A percentile compares a stretch with the other conserved stretches of the same genome.
Evolutionary conservation across 2,888 invertebrate genomes (phyloP).

Genomic region (Homarus gammarus): DNA sequence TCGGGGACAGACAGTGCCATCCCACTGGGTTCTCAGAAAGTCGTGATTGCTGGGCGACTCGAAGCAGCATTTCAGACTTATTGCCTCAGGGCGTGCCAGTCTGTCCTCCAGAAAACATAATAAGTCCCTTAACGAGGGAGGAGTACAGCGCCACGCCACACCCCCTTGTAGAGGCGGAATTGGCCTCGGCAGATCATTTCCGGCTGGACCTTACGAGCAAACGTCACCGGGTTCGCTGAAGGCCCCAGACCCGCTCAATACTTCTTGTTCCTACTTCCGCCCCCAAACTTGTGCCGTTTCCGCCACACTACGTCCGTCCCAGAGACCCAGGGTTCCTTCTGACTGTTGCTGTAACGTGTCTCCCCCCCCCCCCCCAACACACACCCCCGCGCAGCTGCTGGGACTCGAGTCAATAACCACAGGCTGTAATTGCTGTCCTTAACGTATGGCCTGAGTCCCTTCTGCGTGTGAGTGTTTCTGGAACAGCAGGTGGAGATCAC

Average conservation of each 20-base stretch:
- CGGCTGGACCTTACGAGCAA: slow-evolving; percentile 29
- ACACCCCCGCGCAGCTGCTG: neutral
- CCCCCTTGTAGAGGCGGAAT: slow-evolving; percentile 22
- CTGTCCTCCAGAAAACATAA: slow-evolving; percentile 1
- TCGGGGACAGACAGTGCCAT: neutral
- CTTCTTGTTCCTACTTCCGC: slow-evolving; percentile 43
- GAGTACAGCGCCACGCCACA: slow-evolving; percentile 15
- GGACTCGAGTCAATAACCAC: too few relatives aligned
- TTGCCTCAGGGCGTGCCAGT: neutral
- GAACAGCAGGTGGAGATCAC: too few relatives aligned
- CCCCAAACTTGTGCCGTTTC: slow-evolving; percentile 43
- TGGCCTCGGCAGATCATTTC: slow-evolving; percentile 2
- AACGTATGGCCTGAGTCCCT: too few relatives aligned
- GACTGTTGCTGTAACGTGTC: neutral
- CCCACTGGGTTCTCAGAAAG: neutral
- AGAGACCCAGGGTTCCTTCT: neutral
- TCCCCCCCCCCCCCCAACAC: too few relatives aligned
- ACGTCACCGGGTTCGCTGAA: slow-evolving; percentile 1
- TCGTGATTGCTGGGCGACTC: neutral
- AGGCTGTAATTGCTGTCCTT: too few relatives aligned
- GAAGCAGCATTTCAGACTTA: neutral
- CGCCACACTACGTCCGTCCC: slow-evolving; percentile 27
- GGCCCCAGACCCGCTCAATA: slow-evolving; percentile 19
- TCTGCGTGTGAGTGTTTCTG: too few relatives aligned
- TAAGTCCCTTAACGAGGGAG: slow-evolving; percentile 16